These are phyloP conservation scores for Lytechinus pictus DNA, from an alignment of 35 echinoderm and acorn worm genomes.

Conservation along the genomic window DNA sequence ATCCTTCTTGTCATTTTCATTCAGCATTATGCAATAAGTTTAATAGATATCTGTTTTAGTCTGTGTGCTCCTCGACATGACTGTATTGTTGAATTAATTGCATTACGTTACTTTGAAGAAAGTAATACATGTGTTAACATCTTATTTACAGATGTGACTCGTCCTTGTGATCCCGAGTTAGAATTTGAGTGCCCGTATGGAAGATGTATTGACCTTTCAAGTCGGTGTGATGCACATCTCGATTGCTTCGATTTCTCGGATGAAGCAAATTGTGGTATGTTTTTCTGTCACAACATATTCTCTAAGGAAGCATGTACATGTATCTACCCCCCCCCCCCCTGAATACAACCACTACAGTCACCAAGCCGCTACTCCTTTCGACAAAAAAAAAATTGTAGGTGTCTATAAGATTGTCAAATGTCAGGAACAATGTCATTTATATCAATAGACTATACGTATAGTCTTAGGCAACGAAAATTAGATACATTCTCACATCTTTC, in stretches of 20 bases:
- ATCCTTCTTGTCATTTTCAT: no score
- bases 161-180: neutral
- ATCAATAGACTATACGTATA: no score
- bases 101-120: no score
- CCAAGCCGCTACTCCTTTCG: neutral
- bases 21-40: no score
- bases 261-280: constrained; percentile 59
- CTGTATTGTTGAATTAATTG: no score
- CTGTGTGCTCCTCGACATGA: no score
- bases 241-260: constrained; percentile 65
- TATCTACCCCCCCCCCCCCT: neutral
- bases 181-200: constrained; percentile 44
- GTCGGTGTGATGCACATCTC: neutral
- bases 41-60: no score
- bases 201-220: neutral
- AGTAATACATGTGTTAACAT: neutral
- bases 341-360: neutral
- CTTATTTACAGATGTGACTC: neutral
- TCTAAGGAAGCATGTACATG: neutral
- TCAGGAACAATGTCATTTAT: neutral
- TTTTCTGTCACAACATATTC: neutral
- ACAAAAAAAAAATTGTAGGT: neutral
- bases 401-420: neutral
- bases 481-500: no score
- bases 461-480: no score